These are phyloP conservation scores for Ceyx erithaca DNA, from an alignment of 2,797 vertebrate genomes.

Conservation along the genomic window DNA sequence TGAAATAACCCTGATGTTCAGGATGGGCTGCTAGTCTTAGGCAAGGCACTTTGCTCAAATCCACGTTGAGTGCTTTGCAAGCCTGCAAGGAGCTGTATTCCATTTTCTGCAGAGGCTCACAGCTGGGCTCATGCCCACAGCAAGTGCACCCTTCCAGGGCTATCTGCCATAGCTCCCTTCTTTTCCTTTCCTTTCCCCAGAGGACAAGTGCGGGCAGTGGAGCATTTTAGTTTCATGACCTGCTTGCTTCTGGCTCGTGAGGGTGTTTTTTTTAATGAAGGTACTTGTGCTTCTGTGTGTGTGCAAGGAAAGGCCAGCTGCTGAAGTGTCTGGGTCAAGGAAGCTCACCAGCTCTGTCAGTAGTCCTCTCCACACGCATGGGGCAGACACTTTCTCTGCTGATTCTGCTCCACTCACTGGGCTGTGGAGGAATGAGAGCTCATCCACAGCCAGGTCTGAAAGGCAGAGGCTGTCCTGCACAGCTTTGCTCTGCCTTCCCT, in stretches of 20 bases:
- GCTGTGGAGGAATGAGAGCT: not conserved
- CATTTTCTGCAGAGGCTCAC: not conserved
- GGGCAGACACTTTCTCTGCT: not conserved
- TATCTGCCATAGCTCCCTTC: not conserved
- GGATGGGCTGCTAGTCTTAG: not conserved
- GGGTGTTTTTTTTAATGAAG: not conserved
- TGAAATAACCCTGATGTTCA: not conserved
- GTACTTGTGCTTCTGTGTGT: rapidly evolving
- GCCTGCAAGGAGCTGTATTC: not conserved
- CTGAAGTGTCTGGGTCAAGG: not conserved
- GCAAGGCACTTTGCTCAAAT: not conserved
- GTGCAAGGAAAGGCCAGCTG: not conserved
- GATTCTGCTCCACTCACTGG: rapidly evolving
- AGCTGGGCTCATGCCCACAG: not conserved
- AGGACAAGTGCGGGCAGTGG: not conserved
- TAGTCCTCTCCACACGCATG: not conserved
- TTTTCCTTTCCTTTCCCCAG: not conserved
- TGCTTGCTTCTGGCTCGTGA: not conserved
- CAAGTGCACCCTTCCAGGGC: not conserved
- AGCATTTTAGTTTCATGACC: not conserved
- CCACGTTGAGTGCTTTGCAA: not conserved
- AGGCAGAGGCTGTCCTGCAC: not conserved
- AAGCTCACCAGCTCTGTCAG: not conserved
- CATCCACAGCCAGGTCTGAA: not conserved
- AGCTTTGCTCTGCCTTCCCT: not conserved